Conservation (phyloP, 1,140 invertebrate species). For the Anastrepha obliqua region DNA sequence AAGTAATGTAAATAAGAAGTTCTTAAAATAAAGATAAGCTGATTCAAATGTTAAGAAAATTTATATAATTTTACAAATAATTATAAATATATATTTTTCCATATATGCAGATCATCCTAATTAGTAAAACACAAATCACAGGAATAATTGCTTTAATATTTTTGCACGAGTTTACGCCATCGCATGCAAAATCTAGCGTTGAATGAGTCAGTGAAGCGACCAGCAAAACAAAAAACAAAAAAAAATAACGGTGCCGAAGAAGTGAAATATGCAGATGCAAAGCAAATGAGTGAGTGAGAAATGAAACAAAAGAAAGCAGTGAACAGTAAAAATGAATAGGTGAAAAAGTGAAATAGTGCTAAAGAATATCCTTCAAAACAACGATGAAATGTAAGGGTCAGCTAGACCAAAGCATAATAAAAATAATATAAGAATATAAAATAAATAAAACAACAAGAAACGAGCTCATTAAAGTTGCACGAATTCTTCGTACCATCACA, state of each 20-base stretch:
- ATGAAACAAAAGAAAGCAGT: neutral
- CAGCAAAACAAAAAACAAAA: neutral
- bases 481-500: neutral
- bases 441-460: neutral
- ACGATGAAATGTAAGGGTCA: slow-evolving; percentile 8
- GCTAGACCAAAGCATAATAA: neutral
- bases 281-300: neutral
- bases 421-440: neutral
- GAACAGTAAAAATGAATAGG: neutral
- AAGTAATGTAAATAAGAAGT: too few species aligned
- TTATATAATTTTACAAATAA: too few species aligned
- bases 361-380: slow-evolving; percentile 38
- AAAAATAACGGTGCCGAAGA: neutral
- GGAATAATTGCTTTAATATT: too few species aligned
- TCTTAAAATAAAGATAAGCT: too few species aligned
- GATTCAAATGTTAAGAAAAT: too few species aligned
- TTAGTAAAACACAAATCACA: too few species aligned
- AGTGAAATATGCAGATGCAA: neutral
- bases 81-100: too few species aligned
- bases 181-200: too few species aligned
- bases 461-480: neutral
- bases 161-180: too few species aligned
- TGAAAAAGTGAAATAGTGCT: neutral
- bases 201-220: slow-evolving; percentile 3
- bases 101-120: too few species aligned